A percentile compares a stretch with the other conserved stretches of the same genome.
phyloP scores from a whole-genome alignment of 2,888 invertebrate species.

The Labia minor region DNA sequence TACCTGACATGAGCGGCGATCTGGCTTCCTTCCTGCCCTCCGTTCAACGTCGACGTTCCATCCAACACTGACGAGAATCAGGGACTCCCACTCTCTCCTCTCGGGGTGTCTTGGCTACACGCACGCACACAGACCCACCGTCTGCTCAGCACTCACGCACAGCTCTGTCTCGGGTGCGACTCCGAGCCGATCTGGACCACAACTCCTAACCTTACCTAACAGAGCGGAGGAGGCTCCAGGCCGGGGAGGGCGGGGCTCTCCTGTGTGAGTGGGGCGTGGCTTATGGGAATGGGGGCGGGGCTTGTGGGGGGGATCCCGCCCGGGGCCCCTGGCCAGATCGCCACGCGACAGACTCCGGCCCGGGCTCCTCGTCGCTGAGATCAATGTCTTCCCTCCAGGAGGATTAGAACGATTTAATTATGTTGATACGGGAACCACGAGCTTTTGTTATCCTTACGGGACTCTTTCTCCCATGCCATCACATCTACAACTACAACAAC shows the following conservation, averaged over 20 bases:
- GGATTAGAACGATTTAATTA: no score
- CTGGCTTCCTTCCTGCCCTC: background rate
- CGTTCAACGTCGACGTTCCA: background rate
- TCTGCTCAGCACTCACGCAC: background rate
- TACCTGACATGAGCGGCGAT: background rate
- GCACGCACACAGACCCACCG: background rate
- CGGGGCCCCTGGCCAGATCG: background rate
- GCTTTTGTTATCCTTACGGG: no score
- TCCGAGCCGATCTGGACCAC: background rate
- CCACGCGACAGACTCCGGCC: background rate
- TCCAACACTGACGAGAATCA: background rate
- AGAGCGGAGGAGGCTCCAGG: background rate
- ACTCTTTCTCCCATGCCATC: no score
- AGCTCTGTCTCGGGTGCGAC: background rate
- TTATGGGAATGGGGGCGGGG: background rate
- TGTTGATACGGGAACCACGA: no score
- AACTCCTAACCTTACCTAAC: conserved; percentile 8
- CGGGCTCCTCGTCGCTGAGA: background rate
- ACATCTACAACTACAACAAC: no score
- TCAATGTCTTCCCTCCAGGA: background rate
- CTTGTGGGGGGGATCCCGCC: background rate
- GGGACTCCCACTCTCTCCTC: no score
- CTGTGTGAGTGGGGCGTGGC: background rate
- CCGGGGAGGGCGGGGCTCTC: background rate
- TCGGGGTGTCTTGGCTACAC: background rate